Evolutionary conservation across 1,140 invertebrate genomes (phyloP), one percentile per base, ranked within the genome.

Genomic region (fruit fly (Drosophila melanogaster)): DNA sequence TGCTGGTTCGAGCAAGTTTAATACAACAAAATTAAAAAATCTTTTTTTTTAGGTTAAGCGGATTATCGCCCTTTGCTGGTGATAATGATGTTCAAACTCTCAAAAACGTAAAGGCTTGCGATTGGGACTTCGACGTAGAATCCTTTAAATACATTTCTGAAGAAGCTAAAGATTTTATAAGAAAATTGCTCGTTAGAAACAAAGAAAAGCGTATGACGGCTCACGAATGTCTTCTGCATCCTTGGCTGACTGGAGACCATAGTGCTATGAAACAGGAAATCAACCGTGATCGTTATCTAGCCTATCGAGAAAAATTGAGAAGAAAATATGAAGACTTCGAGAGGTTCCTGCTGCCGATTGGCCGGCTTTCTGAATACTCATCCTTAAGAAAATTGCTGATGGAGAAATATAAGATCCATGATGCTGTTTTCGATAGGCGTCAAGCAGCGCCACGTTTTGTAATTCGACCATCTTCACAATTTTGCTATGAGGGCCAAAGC

Each of bases 371-470:
- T 64, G 98, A 99, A 93, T 99, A 99, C 93, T 98, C 97, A 47
- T 98, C 98, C 11, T 94, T 99, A n/a, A 95, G 98, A 60, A 99
- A 99, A 93, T 93, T 99, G 47, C 94, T 99, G 61, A 96, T 99
- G 83, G 98, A 99, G 73, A 98, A 98, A 93, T 99, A 98, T 93
- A 96, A 96, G 92, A 99, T 99, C 51, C 96, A 98, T 90, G 98
- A 99, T 79, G 95, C 97, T 75, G 97, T 96, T 79, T 98, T 99
- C 92, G 97, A 99, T 94, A 96, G 98, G 24, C 94, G 98, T 90
- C 98, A 99, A 94, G 98, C 98, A 22, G 97, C 97, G 40, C 99
- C 99, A 15, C 94, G 98, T 92, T 99, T 99, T 93, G 98, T 99
- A 58, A 98, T 99, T 77, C 97, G 97, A 92, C 99, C 99, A 10